Evolutionary conservation across 2,888 invertebrate species (phyloP), one percentile per base, ranked within the genome.

Genomic region (Stenolophus ochropezus): DNA sequence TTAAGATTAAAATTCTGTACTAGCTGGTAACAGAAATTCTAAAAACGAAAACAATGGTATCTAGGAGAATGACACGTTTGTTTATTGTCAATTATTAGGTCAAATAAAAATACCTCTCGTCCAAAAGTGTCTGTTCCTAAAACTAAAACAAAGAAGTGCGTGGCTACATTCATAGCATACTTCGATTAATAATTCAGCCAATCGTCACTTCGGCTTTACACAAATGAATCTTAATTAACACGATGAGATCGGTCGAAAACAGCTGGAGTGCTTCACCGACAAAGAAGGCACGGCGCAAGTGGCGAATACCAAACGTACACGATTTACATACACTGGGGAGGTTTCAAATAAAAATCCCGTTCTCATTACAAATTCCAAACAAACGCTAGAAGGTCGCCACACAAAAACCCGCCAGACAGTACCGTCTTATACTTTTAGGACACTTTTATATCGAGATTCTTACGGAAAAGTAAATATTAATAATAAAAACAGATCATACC

Each of bases 351-450:
- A 58, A 58, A 58, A 58, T 76, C 76, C 58, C 58, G 76, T 76
- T 42, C 76, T 76, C 76, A 76, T 76, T 58, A 76, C 76, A 58
- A 33, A 76, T 76, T 76, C 76, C 56, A 56, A 76, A 76, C 76
- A 53, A 76, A 76, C 20, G 20, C 76, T 5, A 6, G 58, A 76
- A 76, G 76, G 76, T 76, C 76, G 58, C n/a, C 53, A 25, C 11
- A 73, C 73, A 73, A 73, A 47, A 49, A 75, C 23, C 61, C 14
- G 21, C 8, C 21, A 58, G 11, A 16, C 14, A 51, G 33, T 6
- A 11, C 11, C 33, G 33, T 6, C 33, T 42, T 42, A 42, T 11
- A 42, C 33, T 11, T 42, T 16, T 1, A 16, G 8, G 14, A 0
- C 6, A 14, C 6, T 51, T 16, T 14, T 16, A 11, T 8, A 11